Percentiles rank a stretch among this genome's conserved stretches.
These are phyloP conservation scores for Neopipo cinnamomea DNA, from an alignment of 2,113 vertebrate genomes.

Conservation along the genomic window DNA sequence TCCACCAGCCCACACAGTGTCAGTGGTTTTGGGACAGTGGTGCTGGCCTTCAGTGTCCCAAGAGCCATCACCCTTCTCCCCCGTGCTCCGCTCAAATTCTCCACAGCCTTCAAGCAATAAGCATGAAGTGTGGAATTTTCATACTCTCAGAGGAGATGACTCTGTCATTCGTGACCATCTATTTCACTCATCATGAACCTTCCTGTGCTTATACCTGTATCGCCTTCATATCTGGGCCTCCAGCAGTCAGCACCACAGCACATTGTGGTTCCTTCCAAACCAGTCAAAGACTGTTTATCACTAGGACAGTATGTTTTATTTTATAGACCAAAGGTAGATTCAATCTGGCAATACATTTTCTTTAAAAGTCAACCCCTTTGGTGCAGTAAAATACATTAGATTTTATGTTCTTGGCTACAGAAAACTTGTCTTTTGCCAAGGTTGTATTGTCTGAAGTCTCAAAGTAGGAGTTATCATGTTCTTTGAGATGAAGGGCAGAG, in stretches of 20 bases:
- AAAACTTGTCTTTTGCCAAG: slow-evolving; percentile 69
- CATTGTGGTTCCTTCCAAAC: not conserved
- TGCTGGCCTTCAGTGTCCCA: not conserved
- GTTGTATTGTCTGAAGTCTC: slow-evolving; percentile 68
- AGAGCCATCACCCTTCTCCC: not conserved
- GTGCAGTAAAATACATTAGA: slow-evolving; percentile 67
- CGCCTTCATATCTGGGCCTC: not conserved
- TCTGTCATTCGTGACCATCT: not conserved
- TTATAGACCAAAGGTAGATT: slow-evolving; percentile 61
- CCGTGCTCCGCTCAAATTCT: not conserved
- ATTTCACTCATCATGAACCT: not conserved
- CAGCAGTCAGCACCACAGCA: not conserved
- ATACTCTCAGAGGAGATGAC: not conserved
- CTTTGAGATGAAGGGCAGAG: slow-evolving; percentile 74
- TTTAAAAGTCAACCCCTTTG: slow-evolving; percentile 50
- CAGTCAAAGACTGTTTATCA: slow-evolving; percentile 7
- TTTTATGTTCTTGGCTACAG: slow-evolving; percentile 75
- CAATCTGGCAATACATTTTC: slow-evolving; percentile 52
- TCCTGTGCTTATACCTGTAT: not conserved
- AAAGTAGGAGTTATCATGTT: slow-evolving; percentile 73
- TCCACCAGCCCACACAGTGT: not conserved
- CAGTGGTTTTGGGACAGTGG: not conserved
- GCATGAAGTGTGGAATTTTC: not conserved
- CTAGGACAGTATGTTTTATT: slow-evolving; percentile 40
- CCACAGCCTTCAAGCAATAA: not conserved